These are phyloP conservation scores for Gymnocypris eckloni DNA, from an alignment of 2,797 vertebrate species.

Conservation along the genomic window DNA sequence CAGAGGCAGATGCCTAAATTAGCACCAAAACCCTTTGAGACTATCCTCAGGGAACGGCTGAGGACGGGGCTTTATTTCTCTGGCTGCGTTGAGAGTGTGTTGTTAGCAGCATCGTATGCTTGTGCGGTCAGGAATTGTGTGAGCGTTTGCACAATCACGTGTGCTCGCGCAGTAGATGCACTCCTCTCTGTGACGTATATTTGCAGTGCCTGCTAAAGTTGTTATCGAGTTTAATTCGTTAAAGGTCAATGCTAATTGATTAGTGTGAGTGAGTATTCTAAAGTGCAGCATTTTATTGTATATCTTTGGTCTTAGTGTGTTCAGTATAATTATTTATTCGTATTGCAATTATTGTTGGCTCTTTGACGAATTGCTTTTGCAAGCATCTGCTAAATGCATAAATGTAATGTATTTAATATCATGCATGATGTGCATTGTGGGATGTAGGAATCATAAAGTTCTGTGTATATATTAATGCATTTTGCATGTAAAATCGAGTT, in stretches of 20 bases:
- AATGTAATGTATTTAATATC: not conserved
- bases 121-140: constrained; percentile 70
- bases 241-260: not conserved
- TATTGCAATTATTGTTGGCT: not conserved
- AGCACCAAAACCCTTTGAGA: constrained; percentile 86
- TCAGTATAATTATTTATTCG: not conserved
- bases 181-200: constrained; percentile 9
- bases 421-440: not conserved
- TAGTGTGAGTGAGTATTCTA: not conserved
- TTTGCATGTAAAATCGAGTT: not conserved
- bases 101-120: constrained; percentile 60
- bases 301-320: not conserved
- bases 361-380: not conserved
- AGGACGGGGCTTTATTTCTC: constrained; percentile 87
- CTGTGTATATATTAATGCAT: not conserved
- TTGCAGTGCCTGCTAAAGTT: not conserved
- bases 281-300: not conserved
- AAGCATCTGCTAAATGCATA: not conserved
- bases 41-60: constrained; percentile 72
- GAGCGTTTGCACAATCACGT: constrained; percentile 59
- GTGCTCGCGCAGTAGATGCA: not conserved
- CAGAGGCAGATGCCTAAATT: constrained; percentile 95
- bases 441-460: not conserved
- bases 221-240: not conserved
- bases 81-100: constrained; percentile 65